Conservation (phyloP, 2,113 vertebrate genomes). For the Prinia subflava region DNA sequence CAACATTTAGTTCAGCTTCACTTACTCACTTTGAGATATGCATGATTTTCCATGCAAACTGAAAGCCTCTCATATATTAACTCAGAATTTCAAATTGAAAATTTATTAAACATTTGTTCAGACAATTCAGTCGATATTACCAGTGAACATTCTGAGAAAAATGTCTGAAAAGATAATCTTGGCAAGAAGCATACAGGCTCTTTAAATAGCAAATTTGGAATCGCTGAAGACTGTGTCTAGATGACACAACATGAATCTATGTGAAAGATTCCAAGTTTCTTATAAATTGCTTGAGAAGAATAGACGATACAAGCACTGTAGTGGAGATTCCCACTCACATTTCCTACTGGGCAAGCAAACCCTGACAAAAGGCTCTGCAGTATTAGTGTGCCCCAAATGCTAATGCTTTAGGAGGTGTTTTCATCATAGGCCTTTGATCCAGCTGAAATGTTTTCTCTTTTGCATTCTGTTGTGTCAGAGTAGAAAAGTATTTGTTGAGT, state of each 20-base stretch:
- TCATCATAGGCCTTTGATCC: background rate
- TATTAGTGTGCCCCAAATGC: background rate
- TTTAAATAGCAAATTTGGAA: background rate
- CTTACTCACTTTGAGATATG: background rate
- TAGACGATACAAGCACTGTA: background rate
- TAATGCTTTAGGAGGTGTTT: background rate
- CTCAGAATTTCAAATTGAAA: background rate
- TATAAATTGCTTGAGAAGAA: background rate
- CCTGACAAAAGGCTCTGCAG: background rate
- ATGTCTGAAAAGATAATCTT: background rate
- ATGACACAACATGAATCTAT: background rate
- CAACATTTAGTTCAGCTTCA: constrained; percentile 20
- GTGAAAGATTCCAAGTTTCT: background rate
- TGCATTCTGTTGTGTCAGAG: background rate
- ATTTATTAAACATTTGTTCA: background rate
- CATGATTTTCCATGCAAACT: background rate
- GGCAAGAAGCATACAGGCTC: background rate
- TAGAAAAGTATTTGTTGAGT: background rate
- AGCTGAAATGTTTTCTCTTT: background rate
- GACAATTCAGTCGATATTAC: background rate
- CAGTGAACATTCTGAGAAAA: background rate
- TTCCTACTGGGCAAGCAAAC: background rate
- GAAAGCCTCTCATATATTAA: background rate
- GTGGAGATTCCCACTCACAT: background rate
- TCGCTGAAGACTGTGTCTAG: background rate